Conservation (phyloP, 2,113 vertebrate species). For the Macheiramphus alcinus region DNA sequence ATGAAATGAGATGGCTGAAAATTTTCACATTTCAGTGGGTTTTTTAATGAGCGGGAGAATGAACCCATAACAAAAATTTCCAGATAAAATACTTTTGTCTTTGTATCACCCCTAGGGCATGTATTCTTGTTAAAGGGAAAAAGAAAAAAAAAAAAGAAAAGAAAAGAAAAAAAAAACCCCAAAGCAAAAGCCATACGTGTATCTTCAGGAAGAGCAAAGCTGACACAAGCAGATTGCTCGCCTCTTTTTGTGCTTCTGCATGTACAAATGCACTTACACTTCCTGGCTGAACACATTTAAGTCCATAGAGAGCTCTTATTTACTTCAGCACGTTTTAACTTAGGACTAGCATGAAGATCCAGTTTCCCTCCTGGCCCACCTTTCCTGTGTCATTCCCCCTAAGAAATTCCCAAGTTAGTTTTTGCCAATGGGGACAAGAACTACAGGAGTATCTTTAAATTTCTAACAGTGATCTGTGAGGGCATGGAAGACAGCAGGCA, state of each 20-base stretch:
- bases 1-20: not conserved
- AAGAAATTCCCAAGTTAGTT: not conserved
- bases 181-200: not conserved
- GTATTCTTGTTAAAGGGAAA: not conserved
- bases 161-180: no score
- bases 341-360: not conserved
- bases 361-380: not conserved
- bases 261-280: not conserved
- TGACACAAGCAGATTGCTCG: not conserved
- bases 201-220: not conserved
- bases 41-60: not conserved
- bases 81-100: not conserved
- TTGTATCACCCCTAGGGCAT: not conserved
- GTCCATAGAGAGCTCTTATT: not conserved
- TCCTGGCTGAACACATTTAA: not conserved
- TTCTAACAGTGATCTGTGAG: not conserved
- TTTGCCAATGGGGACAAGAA: not conserved
- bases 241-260: not conserved
- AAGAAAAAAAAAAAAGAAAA: not conserved
- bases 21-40: not conserved
- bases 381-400: not conserved
- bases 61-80: not conserved
- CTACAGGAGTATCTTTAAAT: not conserved
- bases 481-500: not conserved
- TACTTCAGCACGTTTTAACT: not conserved